A percentile compares a stretch with the other conserved stretches of the same genome.
These are phyloP conservation scores for Dasyurus viverrinus DNA, from an alignment of 2,113 vertebrate genomes.

Conservation along the genomic window DNA sequence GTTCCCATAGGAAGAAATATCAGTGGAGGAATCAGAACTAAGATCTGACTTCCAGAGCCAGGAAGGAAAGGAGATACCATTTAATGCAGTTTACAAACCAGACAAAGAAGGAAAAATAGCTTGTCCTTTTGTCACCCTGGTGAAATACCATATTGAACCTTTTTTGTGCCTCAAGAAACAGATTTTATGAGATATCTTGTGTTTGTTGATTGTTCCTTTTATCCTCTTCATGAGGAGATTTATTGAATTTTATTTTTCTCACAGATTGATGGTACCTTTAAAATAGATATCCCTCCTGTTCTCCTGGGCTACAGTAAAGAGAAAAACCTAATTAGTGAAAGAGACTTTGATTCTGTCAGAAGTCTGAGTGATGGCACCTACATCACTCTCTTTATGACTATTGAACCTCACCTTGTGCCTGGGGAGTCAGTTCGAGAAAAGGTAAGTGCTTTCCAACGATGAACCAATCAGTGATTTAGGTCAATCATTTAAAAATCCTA, in stretches of 20 bases:
- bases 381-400: slow-evolving; percentile 95
- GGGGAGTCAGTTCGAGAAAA: slow-evolving; percentile 94
- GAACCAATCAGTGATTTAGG: accelerated
- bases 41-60: neutral
- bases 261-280: slow-evolving; percentile 97
- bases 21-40: neutral
- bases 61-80: neutral
- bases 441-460: slow-evolving; percentile 79
- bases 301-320: slow-evolving; percentile 97
- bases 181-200: neutral
- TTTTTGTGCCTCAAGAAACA: neutral
- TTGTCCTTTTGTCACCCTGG: neutral
- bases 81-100: neutral
- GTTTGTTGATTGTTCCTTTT: neutral
- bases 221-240: neutral
- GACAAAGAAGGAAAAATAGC: neutral
- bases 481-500: accelerated
- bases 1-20: neutral
- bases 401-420: slow-evolving; percentile 94
- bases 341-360: slow-evolving; percentile 85
- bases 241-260: slow-evolving; percentile 6
- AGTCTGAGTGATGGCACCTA: slow-evolving; percentile 91
- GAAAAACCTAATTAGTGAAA: slow-evolving; percentile 81
- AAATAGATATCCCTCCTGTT: slow-evolving; percentile 92
- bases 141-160: neutral